phyloP scores from a whole-genome alignment of 2,888 invertebrate species.

The Augochlorella aurata region DNA sequence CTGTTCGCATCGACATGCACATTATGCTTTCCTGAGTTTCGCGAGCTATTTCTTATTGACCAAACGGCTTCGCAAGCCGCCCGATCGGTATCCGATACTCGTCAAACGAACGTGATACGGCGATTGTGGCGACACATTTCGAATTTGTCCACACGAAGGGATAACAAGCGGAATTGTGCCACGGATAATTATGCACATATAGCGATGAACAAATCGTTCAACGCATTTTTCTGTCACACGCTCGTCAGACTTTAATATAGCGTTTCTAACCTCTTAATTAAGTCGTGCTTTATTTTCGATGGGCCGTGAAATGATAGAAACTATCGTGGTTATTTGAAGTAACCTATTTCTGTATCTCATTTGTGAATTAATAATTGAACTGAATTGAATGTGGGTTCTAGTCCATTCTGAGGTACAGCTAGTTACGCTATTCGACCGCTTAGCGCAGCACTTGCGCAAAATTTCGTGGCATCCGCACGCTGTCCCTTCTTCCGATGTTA shows the following conservation, averaged over 20 bases:
- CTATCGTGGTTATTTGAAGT: background rate
- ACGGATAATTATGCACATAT: background rate
- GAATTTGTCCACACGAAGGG: background rate
- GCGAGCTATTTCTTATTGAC: conserved; percentile 65
- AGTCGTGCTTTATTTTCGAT: background rate
- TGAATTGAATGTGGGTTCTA: too few species aligned
- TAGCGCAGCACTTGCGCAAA: too few species aligned
- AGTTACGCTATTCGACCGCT: too few species aligned
- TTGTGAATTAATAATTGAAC: too few species aligned
- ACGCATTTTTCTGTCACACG: background rate
- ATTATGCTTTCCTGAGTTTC: conserved; percentile 40
- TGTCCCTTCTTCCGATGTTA: too few species aligned
- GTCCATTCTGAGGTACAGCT: too few species aligned
- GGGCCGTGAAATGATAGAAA: background rate
- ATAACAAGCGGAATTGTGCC: background rate
- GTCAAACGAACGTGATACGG: conserved; percentile 34
- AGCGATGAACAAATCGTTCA: background rate
- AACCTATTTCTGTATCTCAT: too few species aligned
- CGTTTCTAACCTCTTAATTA: background rate
- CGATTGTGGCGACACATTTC: conserved; percentile 8
- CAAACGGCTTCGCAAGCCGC: conserved; percentile 58
- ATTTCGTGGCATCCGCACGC: too few species aligned
- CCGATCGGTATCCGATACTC: conserved; percentile 56
- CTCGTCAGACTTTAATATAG: background rate
- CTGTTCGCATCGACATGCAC: conserved; percentile 27